Conservation (phyloP, 2,113 vertebrate genomes). For the Crotalus helleri region DNA sequence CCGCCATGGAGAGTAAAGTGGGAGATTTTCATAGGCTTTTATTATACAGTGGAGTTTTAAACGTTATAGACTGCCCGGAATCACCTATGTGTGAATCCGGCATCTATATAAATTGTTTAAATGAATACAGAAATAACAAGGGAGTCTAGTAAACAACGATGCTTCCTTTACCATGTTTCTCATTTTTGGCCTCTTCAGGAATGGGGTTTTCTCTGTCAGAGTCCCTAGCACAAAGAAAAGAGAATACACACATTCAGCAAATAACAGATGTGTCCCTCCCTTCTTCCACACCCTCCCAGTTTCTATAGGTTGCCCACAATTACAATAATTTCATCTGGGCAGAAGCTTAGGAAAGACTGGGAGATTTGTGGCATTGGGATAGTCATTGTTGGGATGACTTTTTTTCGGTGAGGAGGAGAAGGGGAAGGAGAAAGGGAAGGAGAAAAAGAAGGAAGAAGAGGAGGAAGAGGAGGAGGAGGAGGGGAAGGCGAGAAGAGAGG, state of each 20-base stretch:
- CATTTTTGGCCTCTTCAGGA: neutral
- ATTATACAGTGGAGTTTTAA: neutral
- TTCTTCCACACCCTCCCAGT: neutral
- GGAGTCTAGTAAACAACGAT: neutral
- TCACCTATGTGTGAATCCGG: neutral
- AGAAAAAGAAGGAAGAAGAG: too few species aligned
- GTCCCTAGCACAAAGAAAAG: conserved; percentile 32
- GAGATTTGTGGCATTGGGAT: neutral
- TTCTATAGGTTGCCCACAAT: neutral
- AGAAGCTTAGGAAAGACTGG: neutral
- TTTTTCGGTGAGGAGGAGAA: neutral
- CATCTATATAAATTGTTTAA: neutral
- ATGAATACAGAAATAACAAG: neutral
- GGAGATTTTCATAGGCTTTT: neutral
- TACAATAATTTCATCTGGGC: neutral
- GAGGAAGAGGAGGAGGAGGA: neutral
- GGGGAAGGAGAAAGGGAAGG: too few species aligned
- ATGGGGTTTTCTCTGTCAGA: neutral
- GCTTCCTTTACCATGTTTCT: conserved; percentile 33
- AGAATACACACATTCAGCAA: neutral
- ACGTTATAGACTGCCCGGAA: neutral
- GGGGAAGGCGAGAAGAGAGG: too few species aligned
- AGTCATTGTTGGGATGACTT: neutral
- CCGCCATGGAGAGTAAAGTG: neutral
- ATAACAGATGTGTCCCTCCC: neutral